Percentiles rank a stretch among this genome's conserved stretches.
These are phyloP conservation scores for Tortricodes alternella DNA, from an alignment of 2,888 invertebrate genomes.

Conservation along the genomic window DNA sequence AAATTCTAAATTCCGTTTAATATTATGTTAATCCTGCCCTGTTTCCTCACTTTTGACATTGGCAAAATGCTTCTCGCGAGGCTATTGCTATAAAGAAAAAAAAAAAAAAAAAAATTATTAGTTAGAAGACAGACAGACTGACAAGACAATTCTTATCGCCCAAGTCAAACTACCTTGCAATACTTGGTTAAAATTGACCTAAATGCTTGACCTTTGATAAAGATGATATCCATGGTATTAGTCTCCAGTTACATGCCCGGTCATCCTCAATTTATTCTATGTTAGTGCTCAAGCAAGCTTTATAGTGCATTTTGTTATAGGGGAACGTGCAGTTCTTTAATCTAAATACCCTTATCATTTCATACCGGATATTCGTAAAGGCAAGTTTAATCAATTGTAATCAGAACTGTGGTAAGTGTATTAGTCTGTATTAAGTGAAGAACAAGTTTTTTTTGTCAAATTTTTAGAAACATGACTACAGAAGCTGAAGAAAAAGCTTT, in stretches of 20 bases:
- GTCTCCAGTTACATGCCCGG: constrained; percentile 16
- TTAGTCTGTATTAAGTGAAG: background rate
- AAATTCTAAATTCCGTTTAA: no score
- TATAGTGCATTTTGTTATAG: background rate
- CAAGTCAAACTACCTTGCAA: background rate
- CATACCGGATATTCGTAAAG: constrained; percentile 22
- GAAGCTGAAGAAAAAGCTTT: constrained; percentile 79
- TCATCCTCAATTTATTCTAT: constrained; percentile 11
- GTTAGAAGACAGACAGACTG: no score
- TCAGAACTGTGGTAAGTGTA: background rate
- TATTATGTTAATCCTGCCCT: no score
- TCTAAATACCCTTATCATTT: constrained; percentile 30
- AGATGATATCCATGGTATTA: constrained; percentile 14
- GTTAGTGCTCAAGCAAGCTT: background rate
- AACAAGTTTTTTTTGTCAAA: constrained; percentile 6
- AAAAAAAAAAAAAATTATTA: no score
- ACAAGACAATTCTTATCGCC: no score
- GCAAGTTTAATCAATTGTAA: constrained; percentile 2
- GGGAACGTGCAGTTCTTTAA: constrained; percentile 4
- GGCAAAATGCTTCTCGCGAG: no score
- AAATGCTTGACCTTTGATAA: constrained; percentile 30
- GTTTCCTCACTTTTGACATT: no score
- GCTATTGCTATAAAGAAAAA: no score
- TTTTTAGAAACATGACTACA: constrained; percentile 49
- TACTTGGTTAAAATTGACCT: constrained; percentile 19